Evolutionary conservation across 2,113 vertebrate species (phyloP).

Genomic region (Podarcis cretensis): DNA sequence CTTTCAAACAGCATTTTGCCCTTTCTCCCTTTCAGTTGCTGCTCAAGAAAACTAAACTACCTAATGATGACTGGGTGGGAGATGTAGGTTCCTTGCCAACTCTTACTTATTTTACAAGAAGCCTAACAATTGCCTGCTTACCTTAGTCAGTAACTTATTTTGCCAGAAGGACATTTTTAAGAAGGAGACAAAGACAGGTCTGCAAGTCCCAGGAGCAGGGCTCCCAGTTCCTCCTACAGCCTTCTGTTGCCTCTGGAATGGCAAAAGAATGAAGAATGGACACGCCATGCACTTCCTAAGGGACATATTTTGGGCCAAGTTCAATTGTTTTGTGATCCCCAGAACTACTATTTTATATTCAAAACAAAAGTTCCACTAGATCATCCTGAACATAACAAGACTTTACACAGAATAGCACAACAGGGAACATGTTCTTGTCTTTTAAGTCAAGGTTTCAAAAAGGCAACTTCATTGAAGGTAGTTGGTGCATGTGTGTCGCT

Average conservation of each 20-base stretch:
- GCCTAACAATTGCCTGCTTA: neutral
- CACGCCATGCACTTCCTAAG: neutral
- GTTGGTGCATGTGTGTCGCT: neutral
- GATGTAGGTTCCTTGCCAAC: neutral
- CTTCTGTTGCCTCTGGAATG: neutral
- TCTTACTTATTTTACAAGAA: neutral
- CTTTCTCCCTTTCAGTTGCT: neutral
- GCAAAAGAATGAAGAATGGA: neutral
- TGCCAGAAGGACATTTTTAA: neutral
- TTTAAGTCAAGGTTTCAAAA: neutral
- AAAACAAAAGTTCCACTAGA: too few relatives aligned
- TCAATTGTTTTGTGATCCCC: neutral
- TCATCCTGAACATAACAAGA: too few relatives aligned
- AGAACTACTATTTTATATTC: neutral
- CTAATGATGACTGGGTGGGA: constrained; percentile 13
- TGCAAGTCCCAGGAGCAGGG: neutral
- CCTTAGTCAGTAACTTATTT: neutral
- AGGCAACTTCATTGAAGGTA: neutral
- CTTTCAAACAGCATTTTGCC: neutral
- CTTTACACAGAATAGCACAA: neutral
- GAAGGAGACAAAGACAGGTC: neutral
- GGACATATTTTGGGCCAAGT: neutral
- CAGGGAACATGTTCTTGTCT: neutral
- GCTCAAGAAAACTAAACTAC: neutral
- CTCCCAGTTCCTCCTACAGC: too few relatives aligned